Base-by-base conservation (phyloP, 1,140 invertebrate genomes). In the Lordiphosa clarofinis region DNA sequence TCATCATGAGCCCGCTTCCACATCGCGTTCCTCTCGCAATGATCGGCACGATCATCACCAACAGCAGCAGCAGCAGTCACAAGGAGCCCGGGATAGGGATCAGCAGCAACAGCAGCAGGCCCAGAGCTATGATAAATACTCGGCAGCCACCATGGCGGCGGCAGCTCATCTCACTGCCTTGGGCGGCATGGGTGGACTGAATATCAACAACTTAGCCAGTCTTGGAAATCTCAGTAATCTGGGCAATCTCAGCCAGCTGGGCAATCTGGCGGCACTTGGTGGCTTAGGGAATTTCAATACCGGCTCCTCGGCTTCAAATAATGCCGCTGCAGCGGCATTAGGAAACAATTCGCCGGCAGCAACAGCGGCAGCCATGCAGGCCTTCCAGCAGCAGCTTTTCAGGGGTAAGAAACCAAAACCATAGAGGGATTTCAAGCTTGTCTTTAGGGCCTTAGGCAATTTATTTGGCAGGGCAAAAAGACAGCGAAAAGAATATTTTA, bases 331-430 rank as follows among this genome's bases (percentile, higher is more conserved):
- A 13, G 79, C 61, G 11, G 79, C 61, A n/a, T 58, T 74, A 35
- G 86, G 87, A 43, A 87, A 82, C 40, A 31, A 90, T 88, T 62
- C 92, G 89, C 73, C 89, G 89, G 64, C 91, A 86, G 88, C 93
- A 90, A 88, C 91, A 91, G 94, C 94, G 12, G 94, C 94, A 7
- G 94, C 95, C 37, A 94, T 95, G 89, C 95, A 95, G 79, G 94
- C 95, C 0, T 88, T 95, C 56, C 94, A 95, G 60, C 94, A 95
- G 72, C 94, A 95, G 82, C 87, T 95, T 44, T 90, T 95, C 24
- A 91, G 94, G 92, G 94, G 94, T 94, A 78, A 64, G 58, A 79
- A 5, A 28, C 3, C 7, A 28, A 5, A 5, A 6, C 21, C 21
- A 21, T 3, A 1, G 3, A 15, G 3, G 1, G 15, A 3, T 1